Conservation (phyloP, 2,797 vertebrate genomes). For the Hafferia zeledoni region DNA sequence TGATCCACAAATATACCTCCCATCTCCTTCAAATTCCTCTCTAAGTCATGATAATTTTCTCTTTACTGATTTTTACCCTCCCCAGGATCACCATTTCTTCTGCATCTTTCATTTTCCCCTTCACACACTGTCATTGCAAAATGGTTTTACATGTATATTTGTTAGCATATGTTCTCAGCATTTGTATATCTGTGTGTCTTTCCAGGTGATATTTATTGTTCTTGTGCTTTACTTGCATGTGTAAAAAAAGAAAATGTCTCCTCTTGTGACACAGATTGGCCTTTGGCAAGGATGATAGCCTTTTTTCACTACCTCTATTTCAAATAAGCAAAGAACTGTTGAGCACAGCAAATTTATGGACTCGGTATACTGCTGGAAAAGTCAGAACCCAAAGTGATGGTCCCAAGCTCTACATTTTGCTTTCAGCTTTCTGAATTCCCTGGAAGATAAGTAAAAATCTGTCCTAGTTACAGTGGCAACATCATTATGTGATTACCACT, state of each 20-base stretch:
- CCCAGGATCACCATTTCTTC: background rate
- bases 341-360: background rate
- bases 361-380: background rate
- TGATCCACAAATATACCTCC: background rate
- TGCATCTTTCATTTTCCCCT: background rate
- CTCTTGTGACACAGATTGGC: background rate
- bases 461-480: too few relatives aligned
- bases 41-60: background rate
- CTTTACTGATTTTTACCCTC: background rate
- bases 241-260: background rate
- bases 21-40: background rate
- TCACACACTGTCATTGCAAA: background rate
- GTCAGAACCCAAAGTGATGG: background rate
- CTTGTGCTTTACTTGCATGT: background rate
- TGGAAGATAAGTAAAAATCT: background rate
- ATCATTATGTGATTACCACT: too few relatives aligned
- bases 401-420: background rate
- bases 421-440: background rate
- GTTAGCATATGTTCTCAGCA: background rate
- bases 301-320: background rate
- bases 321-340: background rate
- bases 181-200: background rate
- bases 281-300: background rate
- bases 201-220: background rate
- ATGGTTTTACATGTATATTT: background rate